A percentile compares a stretch with the other conserved stretches of the same genome.
phyloP scores from a whole-genome alignment of 92 coral and sea anemone species.

The Phenganax subtilis region DNA sequence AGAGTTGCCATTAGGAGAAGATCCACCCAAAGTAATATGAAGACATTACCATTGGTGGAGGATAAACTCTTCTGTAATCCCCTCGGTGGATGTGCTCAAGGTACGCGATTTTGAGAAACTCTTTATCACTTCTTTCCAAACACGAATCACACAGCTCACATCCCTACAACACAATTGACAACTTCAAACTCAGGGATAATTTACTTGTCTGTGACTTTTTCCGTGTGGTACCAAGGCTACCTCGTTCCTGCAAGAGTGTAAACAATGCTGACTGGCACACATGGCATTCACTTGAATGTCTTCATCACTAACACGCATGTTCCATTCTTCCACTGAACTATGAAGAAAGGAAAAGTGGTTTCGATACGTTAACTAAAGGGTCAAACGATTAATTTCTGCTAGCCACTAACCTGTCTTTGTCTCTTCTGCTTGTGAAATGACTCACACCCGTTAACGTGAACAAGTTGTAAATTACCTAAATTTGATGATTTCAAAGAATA shows the following conservation, averaged over 20 bases:
- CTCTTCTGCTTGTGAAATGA: slow-evolving; percentile 36
- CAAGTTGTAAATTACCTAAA: slow-evolving; percentile 76
- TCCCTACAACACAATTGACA: slow-evolving; percentile 35
- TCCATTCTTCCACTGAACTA: slow-evolving; percentile 64
- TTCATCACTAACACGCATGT: slow-evolving; percentile 70
- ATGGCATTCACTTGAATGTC: slow-evolving; percentile 54
- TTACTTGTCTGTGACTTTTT: not conserved
- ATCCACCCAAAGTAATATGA: not conserved
- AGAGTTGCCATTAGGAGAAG: not conserved
- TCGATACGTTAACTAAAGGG: not conserved
- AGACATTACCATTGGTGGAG: slow-evolving; percentile 74
- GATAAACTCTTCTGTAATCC: slow-evolving; percentile 70
- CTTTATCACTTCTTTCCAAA: slow-evolving; percentile 65
- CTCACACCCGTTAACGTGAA: slow-evolving; percentile 73
- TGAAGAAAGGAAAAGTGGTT: not conserved
- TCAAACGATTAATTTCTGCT: not conserved
- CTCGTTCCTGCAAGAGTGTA: slow-evolving; percentile 61
- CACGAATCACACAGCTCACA: slow-evolving; percentile 79
- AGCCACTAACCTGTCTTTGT: slow-evolving; percentile 1
- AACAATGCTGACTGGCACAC: slow-evolving; percentile 67
- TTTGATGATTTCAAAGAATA: not conserved
- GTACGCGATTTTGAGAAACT: slow-evolving; percentile 67
- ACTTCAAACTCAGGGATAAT: not conserved
- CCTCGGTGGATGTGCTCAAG: slow-evolving; percentile 76
- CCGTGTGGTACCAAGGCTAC: slow-evolving; percentile 37